phyloP scores from a whole-genome alignment of 1,140 invertebrate genomes.

The Pseudomyrmex flavicornis region DNA sequence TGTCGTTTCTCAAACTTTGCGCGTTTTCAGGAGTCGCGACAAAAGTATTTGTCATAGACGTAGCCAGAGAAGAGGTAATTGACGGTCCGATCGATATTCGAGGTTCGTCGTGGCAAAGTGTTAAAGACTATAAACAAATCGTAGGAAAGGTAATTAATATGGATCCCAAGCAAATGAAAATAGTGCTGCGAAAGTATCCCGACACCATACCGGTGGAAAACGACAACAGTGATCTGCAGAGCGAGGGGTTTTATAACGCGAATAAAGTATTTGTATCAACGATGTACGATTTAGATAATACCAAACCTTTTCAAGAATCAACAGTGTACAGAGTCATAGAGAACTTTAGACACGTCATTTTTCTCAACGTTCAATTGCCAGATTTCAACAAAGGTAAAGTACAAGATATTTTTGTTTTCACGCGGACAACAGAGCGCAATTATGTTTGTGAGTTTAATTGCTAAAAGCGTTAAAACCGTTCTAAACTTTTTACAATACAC shows the following conservation, averaged over 20 bases:
- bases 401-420: not conserved
- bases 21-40: constrained; percentile 85
- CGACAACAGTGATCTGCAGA: constrained; percentile 84
- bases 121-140: constrained; percentile 87
- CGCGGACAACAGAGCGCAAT: not conserved
- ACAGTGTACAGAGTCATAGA: constrained; percentile 85
- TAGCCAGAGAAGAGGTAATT: constrained; percentile 87
- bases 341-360: constrained; percentile 87
- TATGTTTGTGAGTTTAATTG: not conserved
- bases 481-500: constrained; percentile 55
- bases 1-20: not conserved
- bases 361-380: constrained; percentile 87
- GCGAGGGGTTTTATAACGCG: constrained; percentile 84
- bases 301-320: constrained; percentile 77
- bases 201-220: constrained; percentile 84
- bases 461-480: not conserved
- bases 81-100: constrained; percentile 88
- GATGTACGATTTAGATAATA: constrained; percentile 73
- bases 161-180: constrained; percentile 83
- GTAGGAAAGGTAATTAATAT: constrained; percentile 85
- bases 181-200: constrained; percentile 85
- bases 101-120: constrained; percentile 86
- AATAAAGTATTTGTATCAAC: constrained; percentile 85
- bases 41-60: constrained; percentile 88
- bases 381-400: constrained; percentile 85